phyloP scores from a whole-genome alignment of 2,888 invertebrate genomes.

The Drosophila atroscutellata region DNA sequence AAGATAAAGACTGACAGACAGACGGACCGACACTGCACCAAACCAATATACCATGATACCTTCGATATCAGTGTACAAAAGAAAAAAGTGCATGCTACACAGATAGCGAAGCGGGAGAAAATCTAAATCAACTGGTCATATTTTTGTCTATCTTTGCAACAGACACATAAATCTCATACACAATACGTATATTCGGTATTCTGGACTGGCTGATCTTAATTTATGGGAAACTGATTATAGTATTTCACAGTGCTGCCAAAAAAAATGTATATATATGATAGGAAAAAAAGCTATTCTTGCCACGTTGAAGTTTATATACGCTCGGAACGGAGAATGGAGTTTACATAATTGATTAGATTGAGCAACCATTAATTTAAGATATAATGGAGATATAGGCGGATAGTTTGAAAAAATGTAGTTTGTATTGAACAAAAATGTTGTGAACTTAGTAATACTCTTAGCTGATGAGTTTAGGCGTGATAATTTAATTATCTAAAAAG shows the following conservation, averaged over 20 bases:
- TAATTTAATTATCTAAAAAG: not conserved
- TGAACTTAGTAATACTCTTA: not conserved
- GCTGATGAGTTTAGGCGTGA: not conserved
- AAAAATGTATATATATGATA: not conserved
- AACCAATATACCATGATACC: too few species aligned
- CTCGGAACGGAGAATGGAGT: not conserved
- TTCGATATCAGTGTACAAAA: not conserved
- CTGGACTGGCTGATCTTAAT: slow-evolving; percentile 76
- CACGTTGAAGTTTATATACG: not conserved
- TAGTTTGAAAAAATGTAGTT: not conserved
- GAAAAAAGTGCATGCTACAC: slow-evolving; percentile 55
- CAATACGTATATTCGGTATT: slow-evolving; percentile 48
- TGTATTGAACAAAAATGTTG: not conserved
- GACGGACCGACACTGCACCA: too few species aligned
- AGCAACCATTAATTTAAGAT: not conserved
- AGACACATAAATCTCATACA: slow-evolving; percentile 82
- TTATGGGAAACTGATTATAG: slow-evolving; percentile 82
- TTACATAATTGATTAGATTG: not conserved
- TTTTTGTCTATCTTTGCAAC: slow-evolving; percentile 59
- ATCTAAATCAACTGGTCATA: slow-evolving; percentile 67
- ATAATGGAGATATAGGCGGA: not conserved
- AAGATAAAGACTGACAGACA: too few species aligned
- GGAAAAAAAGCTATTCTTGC: not conserved
- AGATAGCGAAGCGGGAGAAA: slow-evolving; percentile 32
- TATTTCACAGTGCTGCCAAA: slow-evolving; percentile 44